A percentile compares a stretch with the other conserved stretches of the same genome.
phyloP scores from a whole-genome alignment of 2,113 vertebrate genomes.

The Enhydra lutris region DNA sequence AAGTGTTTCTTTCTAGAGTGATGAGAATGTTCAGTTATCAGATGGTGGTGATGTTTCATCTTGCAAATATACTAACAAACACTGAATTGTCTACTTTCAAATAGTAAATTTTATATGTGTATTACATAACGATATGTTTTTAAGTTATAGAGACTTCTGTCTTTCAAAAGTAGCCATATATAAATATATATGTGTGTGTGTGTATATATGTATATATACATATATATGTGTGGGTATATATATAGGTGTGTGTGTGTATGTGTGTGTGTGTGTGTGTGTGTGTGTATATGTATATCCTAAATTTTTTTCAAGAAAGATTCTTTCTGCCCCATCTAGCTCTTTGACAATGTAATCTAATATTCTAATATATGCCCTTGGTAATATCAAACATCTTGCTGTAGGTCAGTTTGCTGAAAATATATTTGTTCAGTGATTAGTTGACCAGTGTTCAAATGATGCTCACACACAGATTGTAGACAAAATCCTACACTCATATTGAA shows the following conservation, averaged over 20 bases:
- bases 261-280: no score
- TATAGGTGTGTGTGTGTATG: fast-evolving
- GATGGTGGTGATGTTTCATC: neutral
- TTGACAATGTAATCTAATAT: neutral
- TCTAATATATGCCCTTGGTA: neutral
- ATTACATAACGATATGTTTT: neutral
- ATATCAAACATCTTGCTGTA: neutral
- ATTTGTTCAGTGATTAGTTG: neutral
- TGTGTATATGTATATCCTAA: no score
- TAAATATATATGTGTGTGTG: no score
- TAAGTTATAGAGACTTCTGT: neutral
- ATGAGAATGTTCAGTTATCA: neutral
- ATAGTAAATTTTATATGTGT: neutral
- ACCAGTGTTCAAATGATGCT: neutral
- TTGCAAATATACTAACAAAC: neutral
- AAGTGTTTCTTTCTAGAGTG: neutral
- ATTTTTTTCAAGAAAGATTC: neutral
- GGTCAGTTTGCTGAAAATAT: neutral
- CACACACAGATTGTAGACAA: neutral
- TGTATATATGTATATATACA: no score
- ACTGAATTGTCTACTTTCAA: neutral
- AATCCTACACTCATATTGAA: neutral
- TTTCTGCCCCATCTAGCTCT: neutral
- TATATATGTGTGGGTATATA: no score
- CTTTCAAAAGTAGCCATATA: neutral